phyloP scores from a whole-genome alignment of 2,888 invertebrate genomes.

The Crioceris asparagi region DNA sequence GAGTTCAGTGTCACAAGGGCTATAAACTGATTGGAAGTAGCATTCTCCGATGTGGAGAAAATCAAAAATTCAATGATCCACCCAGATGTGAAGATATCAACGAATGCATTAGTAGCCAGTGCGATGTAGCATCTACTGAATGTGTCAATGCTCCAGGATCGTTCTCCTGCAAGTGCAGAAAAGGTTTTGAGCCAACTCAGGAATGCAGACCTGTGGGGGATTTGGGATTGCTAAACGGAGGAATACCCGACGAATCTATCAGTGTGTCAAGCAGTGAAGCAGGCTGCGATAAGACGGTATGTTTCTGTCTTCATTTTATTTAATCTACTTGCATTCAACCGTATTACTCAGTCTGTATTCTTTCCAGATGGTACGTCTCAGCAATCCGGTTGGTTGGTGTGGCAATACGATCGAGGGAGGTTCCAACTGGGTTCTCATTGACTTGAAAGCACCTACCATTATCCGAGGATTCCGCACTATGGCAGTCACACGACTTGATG shows the following conservation, averaged over 20 bases:
- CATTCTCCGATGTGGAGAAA: constrained; percentile 74
- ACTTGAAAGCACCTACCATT: constrained; percentile 79
- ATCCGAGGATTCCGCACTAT: constrained; percentile 85
- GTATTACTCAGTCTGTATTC: too few relatives aligned
- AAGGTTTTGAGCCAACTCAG: constrained; percentile 73
- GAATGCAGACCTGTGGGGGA: constrained; percentile 87
- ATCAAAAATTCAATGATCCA: constrained; percentile 70
- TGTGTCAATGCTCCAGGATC: constrained; percentile 82
- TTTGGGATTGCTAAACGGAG: constrained; percentile 77
- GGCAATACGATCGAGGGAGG: constrained; percentile 78
- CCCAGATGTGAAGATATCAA: constrained; percentile 88
- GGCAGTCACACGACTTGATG: constrained; percentile 73
- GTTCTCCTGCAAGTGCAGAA: constrained; percentile 78
- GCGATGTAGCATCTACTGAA: constrained; percentile 82
- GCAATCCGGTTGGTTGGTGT: constrained; percentile 81
- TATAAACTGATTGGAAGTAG: constrained; percentile 77
- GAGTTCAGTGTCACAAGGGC: constrained; percentile 84
- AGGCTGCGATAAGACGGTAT: constrained; percentile 73
- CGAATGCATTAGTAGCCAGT: constrained; percentile 81
- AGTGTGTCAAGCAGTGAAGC: constrained; percentile 72
- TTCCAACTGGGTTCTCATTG: constrained; percentile 79
- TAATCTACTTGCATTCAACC: too few relatives aligned
- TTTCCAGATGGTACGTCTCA: constrained; percentile 66
- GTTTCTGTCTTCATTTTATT: too few relatives aligned
- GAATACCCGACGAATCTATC: constrained; percentile 83